phyloP scores from a whole-genome alignment of 2,888 invertebrate genomes.

The Netelia virgata region DNA sequence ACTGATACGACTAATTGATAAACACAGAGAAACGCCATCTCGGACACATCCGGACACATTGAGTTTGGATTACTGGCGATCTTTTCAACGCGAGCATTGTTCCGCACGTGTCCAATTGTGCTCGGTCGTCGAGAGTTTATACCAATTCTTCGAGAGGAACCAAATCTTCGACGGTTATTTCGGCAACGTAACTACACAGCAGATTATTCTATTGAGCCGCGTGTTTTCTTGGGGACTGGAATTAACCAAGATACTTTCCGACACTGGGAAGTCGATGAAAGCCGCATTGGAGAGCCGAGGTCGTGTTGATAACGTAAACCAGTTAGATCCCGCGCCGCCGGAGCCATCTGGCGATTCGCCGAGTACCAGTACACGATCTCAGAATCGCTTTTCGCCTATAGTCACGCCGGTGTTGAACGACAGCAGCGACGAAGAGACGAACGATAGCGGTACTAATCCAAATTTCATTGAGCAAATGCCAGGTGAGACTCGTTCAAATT shows the following conservation, averaged over 20 bases:
- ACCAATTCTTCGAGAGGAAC: constrained; percentile 85
- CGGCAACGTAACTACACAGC: constrained; percentile 77
- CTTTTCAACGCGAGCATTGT: constrained; percentile 74
- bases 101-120: constrained; percentile 81
- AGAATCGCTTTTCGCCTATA: constrained; percentile 22
- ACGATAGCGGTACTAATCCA: not conserved
- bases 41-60: too few relatives aligned
- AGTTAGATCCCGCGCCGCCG: too few relatives aligned
- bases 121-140: constrained; percentile 85
- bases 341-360: not conserved
- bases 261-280: constrained; percentile 67
- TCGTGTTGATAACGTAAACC: too few relatives aligned
- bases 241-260: constrained; percentile 85
- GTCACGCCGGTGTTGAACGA: not conserved
- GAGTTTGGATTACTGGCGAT: too few relatives aligned
- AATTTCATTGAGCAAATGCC: not conserved
- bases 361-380: not conserved
- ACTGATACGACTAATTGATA: too few relatives aligned
- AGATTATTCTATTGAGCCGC: constrained; percentile 70
- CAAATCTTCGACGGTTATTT: constrained; percentile 76
- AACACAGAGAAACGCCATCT: too few relatives aligned
- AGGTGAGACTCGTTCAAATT: too few relatives aligned
- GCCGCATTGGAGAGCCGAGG: not conserved
- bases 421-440: not conserved
- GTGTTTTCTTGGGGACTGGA: constrained; percentile 84